These are phyloP conservation scores for Caenorhabditis becei DNA, from an alignment of 2,888 invertebrate species.

Conservation along the genomic window DNA sequence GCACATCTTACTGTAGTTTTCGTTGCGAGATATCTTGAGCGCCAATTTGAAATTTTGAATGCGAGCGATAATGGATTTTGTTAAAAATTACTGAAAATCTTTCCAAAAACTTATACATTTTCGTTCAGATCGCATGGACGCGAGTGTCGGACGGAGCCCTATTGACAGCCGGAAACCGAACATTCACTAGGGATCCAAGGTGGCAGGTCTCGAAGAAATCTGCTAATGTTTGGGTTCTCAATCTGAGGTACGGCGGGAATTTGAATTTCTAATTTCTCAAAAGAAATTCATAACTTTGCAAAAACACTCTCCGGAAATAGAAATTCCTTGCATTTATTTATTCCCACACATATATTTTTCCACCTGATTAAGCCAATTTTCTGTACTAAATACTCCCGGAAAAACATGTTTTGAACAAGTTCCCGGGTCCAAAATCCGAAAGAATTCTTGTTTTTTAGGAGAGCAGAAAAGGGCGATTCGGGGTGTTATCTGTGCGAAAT, in stretches of 20 bases:
- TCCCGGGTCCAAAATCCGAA: background rate
- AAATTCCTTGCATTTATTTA: no score
- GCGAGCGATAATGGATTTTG: no score
- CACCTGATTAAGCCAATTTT: conserved; percentile 15
- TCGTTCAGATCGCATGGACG: conserved; percentile 79
- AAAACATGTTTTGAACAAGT: conserved; percentile 1
- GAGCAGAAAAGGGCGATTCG: conserved; percentile 72
- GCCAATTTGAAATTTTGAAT: no score
- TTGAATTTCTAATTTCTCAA: background rate
- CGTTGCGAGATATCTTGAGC: no score
- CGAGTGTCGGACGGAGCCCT: conserved; percentile 76
- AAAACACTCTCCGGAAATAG: no score
- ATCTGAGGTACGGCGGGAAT: conserved; percentile 75
- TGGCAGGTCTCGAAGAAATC: conserved; percentile 76
- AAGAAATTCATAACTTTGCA: background rate
- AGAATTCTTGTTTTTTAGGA: conserved; percentile 63
- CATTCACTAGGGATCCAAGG: conserved; percentile 78
- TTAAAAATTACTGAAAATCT: no score
- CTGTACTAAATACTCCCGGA: background rate
- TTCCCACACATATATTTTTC: background rate
- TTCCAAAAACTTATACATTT: no score
- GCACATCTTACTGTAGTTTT: no score
- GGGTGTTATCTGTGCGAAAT: conserved; percentile 81
- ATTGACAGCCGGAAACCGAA: conserved; percentile 77
- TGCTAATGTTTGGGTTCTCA: conserved; percentile 77